Base-by-base conservation (phyloP, 1,140 invertebrate genomes). In the Aphelenchoides avenae region DNA sequence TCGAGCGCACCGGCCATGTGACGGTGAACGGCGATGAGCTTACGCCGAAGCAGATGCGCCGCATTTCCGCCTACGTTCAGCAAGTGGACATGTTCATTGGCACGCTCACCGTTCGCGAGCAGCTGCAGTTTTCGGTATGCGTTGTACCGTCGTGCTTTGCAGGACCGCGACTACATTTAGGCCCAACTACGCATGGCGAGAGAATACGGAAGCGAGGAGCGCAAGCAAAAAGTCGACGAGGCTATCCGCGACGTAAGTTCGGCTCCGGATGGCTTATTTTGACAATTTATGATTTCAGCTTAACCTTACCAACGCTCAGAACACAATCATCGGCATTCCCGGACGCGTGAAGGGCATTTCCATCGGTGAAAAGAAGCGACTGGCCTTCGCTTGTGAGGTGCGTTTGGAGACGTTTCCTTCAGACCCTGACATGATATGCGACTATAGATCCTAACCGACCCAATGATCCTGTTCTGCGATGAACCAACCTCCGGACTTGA, bases 401-500 rank as follows among this genome's bases (percentile, higher is more conserved):
- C 73, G 66, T 61, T 20, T 13, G 13, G 46, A 18, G 30, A 57
- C 31, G 11, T n/a, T n/a, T n/a, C 22, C 24, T 48, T n/a, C 29
- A 5, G 30, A n/a, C 42, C 13, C 11, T 20, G 2, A 13, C 49
- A 33, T n/a, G 20, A 27, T 29, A 30, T 47, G 74, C 70, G 70
- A 65, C 62, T 73, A 78, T 89, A 86, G 79, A 48, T 87, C 0
- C 79, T 87, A 11, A 86, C 83, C 46, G 84, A 88, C 74, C 86
- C 86, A 13, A 83, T 81, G 26, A 83, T 88, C 36, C 70, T 88
- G 13, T 87, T 87, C 71, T 87, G 86, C 66, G 86, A 88, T 71
- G 87, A 88, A 66, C 86, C 86, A 11, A 88, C 86, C 0, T 86
- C 86, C 0, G 87, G 87, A 0, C 71, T 89, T 18, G 87, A 89